Evolutionary conservation across 2,113 vertebrate species (phyloP).

Genomic region (Bucco capensis): DNA sequence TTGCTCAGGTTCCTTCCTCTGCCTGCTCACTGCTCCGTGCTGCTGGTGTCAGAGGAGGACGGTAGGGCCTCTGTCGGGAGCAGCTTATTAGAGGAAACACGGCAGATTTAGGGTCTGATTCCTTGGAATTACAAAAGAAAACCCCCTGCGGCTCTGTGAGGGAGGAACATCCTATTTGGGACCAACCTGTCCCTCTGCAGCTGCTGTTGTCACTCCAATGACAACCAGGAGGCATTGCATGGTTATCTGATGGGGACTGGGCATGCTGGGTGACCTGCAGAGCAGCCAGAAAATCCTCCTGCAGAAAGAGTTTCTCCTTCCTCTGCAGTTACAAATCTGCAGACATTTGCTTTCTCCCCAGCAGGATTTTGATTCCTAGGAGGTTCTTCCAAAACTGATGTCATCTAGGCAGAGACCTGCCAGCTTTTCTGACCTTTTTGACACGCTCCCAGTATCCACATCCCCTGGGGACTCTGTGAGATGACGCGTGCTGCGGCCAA

Average conservation of each 20-base stretch:
- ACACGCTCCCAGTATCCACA: neutral
- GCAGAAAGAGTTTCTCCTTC: neutral
- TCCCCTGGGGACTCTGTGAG: neutral
- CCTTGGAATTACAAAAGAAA: neutral
- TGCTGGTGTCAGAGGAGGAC: neutral
- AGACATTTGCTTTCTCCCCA: neutral
- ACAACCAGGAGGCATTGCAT: neutral
- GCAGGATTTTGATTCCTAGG: neutral
- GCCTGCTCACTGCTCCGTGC: neutral
- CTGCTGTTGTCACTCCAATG: neutral
- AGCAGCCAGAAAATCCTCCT: neutral
- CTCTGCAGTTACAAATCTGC: neutral
- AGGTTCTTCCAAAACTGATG: slow-evolving; percentile 51
- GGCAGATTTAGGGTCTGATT: neutral
- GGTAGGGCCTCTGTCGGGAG: neutral
- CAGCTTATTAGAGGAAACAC: slow-evolving; percentile 21
- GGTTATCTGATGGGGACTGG: neutral
- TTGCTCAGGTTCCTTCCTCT: neutral
- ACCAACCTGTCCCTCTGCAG: neutral
- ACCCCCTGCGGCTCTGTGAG: neutral
- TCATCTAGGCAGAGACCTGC: slow-evolving; percentile 42
- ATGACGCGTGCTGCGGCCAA: neutral
- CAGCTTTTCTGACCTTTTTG: slow-evolving; percentile 39
- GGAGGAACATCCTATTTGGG: neutral
- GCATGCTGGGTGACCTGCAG: neutral